A percentile compares a stretch with the other conserved stretches of the same genome.
Conservation (phyloP, 2,888 invertebrate species). For the Agrochola lota region DNA sequence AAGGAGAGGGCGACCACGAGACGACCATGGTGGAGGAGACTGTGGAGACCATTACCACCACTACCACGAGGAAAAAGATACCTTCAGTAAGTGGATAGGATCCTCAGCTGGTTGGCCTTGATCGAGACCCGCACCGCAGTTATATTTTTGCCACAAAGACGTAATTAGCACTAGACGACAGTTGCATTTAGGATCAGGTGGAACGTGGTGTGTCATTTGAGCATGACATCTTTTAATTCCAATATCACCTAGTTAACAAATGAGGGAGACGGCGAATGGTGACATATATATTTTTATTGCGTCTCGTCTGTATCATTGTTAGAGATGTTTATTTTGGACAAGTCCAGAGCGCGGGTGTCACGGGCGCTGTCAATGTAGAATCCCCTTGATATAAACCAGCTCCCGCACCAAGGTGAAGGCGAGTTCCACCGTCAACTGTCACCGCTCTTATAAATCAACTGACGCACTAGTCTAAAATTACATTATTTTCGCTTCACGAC, state of each 20-base stretch:
- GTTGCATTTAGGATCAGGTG: constrained; percentile 69
- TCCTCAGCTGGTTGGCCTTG: constrained; percentile 70
- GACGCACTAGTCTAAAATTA: constrained; percentile 75
- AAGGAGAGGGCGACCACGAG: constrained; percentile 73
- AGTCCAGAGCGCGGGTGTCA: constrained; percentile 81
- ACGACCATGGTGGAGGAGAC: constrained; percentile 77
- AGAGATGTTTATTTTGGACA: constrained; percentile 85
- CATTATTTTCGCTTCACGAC: constrained; percentile 48
- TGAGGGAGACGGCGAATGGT: constrained; percentile 69
- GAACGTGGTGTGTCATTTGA: constrained; percentile 64
- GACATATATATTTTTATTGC: constrained; percentile 81
- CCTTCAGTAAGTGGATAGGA: constrained; percentile 79
- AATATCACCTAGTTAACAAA: constrained; percentile 65
- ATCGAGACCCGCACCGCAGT: constrained; percentile 73
- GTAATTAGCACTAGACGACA: constrained; percentile 70
- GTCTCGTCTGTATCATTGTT: constrained; percentile 80
- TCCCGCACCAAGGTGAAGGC: constrained; percentile 88
- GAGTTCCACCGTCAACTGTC: constrained; percentile 81
- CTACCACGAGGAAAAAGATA: constrained; percentile 78
- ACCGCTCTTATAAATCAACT: constrained; percentile 82
- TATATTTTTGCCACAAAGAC: constrained; percentile 77
- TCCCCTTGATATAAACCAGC: constrained; percentile 84
- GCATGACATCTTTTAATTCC: constrained; percentile 68
- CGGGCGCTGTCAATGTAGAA: constrained; percentile 84
- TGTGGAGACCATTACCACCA: constrained; percentile 85